Evolutionary conservation across 2,888 invertebrate genomes (phyloP), one percentile per base, ranked within the genome.

Genomic region (Phalera bucephala): DNA sequence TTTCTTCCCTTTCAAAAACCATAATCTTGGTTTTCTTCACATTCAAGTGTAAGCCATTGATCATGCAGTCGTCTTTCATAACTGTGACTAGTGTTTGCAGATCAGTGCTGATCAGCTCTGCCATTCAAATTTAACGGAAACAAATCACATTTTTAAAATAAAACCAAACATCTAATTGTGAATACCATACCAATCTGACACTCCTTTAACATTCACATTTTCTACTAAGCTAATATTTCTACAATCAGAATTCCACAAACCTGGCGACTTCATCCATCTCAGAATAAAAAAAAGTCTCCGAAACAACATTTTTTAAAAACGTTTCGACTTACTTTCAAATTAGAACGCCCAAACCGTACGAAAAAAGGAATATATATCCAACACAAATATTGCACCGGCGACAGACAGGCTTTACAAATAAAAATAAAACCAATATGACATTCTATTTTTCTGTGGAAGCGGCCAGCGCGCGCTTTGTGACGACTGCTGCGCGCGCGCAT

Each of bases 381-480:
- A 81, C 77, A 84, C 84, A 83, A 87, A 88, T 87, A 88, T 89
- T 80, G 87, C 87, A 88, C 87, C 79, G 82, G 71, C 68, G 80
- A 61, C 79, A 58, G 64, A 44, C 56, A 60, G 45, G 42, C 40
- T 48, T 61, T 65, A 73, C 62, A 71, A 76, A 58, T 59, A 76
- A 75, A 80, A 84, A 78, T 72, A 84, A 82, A 84, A 72, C 17
- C 47, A 49, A 40, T 44, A 59, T 62, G 66, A 74, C 76, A 81
- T 77, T 80, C 72, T 81, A 85, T 85, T 87, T 86, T 86, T 84
- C 86, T 84, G 67, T 79, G 74, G 74, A 83, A 82, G 81, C 72
- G 72, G 71, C 53, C 64, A 70, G 74, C 72, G 72, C 72, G 71
- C 75, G 84, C 85, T 76, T 83, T 80, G 83, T 77, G 72, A 61